Evolutionary conservation across 30 jellyfish, hydroid and myxozoan species (phyloP).

Genomic region (Aurelia sp.): DNA sequence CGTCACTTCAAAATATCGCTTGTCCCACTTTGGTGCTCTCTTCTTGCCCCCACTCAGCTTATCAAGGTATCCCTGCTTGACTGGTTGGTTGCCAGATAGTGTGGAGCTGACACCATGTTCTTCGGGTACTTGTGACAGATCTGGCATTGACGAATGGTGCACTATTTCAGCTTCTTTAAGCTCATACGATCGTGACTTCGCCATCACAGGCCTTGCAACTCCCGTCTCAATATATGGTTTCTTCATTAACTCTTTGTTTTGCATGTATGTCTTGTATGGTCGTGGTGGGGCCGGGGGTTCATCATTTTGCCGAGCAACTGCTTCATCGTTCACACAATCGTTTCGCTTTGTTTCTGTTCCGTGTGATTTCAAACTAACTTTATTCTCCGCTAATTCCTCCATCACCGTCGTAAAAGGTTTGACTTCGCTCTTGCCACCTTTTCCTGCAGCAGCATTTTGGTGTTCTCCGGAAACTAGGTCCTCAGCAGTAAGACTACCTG

Average conservation of each 20-base stretch:
- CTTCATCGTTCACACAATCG: neutral
- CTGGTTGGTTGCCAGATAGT: constrained; percentile 42
- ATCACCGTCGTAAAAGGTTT: constrained; percentile 19
- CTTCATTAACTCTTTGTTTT: neutral
- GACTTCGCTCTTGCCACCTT: neutral
- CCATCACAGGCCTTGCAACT: neutral
- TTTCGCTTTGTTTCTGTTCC: neutral
- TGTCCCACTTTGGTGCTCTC: constrained; percentile 90
- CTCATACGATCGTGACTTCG: constrained; percentile 35
- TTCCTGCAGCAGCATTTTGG: neutral
- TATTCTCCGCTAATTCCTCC: constrained; percentile 45
- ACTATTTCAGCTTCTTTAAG: constrained; percentile 43
- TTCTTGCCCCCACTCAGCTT: constrained; percentile 95
- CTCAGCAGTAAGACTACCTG: constrained; percentile 46
- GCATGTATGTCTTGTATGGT: constrained; percentile 25
- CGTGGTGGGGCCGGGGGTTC: constrained; percentile 35
- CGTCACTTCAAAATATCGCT: constrained; percentile 85
- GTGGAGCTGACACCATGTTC: constrained; percentile 23
- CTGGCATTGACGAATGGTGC: constrained; percentile 48
- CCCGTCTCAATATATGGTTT: constrained; percentile 1
- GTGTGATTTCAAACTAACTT: neutral
- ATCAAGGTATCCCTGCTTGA: constrained; percentile 78
- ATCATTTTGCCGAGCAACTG: neutral
- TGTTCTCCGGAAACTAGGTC: neutral
- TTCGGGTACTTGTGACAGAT: constrained; percentile 23